Evolutionary conservation across 37 sponge, comb jelly and placozoan genomes (phyloP), one percentile per base, ranked within the genome.

Genomic region (Beroe forskalii): DNA sequence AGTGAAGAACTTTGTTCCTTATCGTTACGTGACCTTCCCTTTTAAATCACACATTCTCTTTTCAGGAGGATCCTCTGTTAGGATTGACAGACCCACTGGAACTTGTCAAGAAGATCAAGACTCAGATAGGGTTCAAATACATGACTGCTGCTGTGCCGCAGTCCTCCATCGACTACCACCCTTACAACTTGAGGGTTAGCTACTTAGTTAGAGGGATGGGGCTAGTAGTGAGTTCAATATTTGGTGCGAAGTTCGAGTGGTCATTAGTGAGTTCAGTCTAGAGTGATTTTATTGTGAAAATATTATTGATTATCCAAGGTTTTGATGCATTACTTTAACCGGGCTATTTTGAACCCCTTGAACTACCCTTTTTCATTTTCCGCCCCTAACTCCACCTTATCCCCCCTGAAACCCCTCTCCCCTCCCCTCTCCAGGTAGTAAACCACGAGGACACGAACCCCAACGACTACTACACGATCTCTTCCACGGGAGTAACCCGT

Each of bases 91-190:
- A 97, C 91, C 94, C 95, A 23, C 89, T 97, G 89, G 94, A 95
- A 19, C 91, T 98, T 0, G 92, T 96, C 12, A 92, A 93, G 41
- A 89, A 94, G 24, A 92, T 98, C 32, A 89, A 62, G 80, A 91
- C 61, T 28, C 94, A 96, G 89, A 61, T 98, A 42, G 99, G 96
- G 41, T 98, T 98, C 64, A 91, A 94, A 62, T 98, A 98, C 91
- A 67, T 98, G 44, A 92, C 94, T 30, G 94, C 99, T 39, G 90
- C 92, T 19, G 91, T 92, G 17, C 91, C 76, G 20, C 40, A 67
- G 0, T 83, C 92, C 38, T 94, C 94, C 12, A 90, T 93, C 64
- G 92, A 93, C 38, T 96, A 96, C 76, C 94, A 95, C 91, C 96
- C 96, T 0, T 98, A 98, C 92, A 93, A 96, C 41, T 48, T 98